Percentiles rank a stretch among this genome's conserved stretches.
phyloP scores from a whole-genome alignment of 2,113 vertebrate genomes.

The Eurystomus gularis region DNA sequence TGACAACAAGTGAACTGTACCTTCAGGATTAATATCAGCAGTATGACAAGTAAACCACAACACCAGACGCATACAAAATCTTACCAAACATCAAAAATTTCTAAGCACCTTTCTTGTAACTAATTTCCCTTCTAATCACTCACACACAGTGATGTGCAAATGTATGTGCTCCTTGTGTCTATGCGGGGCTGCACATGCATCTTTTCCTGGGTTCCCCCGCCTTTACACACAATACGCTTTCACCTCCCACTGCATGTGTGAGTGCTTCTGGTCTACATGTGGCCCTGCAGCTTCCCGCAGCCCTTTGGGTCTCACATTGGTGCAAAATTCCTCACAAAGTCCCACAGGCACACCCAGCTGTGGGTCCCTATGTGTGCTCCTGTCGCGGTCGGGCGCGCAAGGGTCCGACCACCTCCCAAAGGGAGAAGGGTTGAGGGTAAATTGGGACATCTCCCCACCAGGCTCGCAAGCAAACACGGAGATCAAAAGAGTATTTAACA shows the following conservation, averaged over 20 bases:
- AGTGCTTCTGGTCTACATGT: not conserved
- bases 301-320: too few species aligned
- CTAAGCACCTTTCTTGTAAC: not conserved
- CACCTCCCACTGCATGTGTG: not conserved
- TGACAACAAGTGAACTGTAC: not conserved
- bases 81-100: not conserved
- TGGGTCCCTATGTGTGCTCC: not conserved
- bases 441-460: too few species aligned
- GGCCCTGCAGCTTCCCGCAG: not conserved
- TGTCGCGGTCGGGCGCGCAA: too few species aligned
- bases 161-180: rapidly evolving
- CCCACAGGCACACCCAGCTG: rapidly evolving
- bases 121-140: not conserved
- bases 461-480: too few species aligned
- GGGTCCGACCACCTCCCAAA: too few species aligned
- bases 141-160: not conserved
- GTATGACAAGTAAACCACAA: not conserved
- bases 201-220: too few species aligned
- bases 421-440: too few species aligned
- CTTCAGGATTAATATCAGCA: not conserved
- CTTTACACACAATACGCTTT: not conserved
- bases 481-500: too few species aligned
- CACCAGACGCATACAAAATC: not conserved
- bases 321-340: not conserved
- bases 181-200: rapidly evolving